phyloP scores from a whole-genome alignment of 2,888 invertebrate genomes.

The Fragum fragum region DNA sequence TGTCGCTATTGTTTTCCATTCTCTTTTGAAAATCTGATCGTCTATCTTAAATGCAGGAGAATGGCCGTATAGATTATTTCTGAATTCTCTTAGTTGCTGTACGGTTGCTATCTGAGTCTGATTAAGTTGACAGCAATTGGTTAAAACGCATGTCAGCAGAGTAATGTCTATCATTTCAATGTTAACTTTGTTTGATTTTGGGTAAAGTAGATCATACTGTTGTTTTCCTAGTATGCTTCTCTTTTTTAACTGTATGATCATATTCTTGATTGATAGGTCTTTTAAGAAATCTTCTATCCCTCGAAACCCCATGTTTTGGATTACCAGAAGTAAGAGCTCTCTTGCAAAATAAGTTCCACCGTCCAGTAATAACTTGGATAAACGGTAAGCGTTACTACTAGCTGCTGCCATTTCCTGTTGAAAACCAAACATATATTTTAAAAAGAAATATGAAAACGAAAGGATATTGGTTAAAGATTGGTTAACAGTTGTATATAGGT shows the following conservation, averaged over 20 bases:
- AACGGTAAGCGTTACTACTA: not conserved
- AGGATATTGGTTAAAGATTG: no score
- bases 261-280: not conserved
- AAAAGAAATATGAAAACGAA: no score
- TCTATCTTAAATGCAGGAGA: not conserved
- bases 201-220: not conserved
- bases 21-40: not conserved
- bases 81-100: not conserved
- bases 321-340: not conserved
- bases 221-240: not conserved
- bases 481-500: no score
- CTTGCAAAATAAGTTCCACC: not conserved
- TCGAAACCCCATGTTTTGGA: not conserved
- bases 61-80: not conserved
- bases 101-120: not conserved
- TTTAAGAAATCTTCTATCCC: not conserved
- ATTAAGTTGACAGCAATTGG: not conserved
- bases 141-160: not conserved
- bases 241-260: not conserved
- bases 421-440: no score
- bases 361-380: not conserved
- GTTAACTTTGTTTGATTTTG: not conserved
- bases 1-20: not conserved
- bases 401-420: not conserved
- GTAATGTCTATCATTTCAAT: not conserved